A percentile compares a stretch with the other conserved stretches of the same genome.
These are phyloP conservation scores for Sesamia nonagrioides DNA, from an alignment of 1,140 invertebrate species.

Conservation along the genomic window DNA sequence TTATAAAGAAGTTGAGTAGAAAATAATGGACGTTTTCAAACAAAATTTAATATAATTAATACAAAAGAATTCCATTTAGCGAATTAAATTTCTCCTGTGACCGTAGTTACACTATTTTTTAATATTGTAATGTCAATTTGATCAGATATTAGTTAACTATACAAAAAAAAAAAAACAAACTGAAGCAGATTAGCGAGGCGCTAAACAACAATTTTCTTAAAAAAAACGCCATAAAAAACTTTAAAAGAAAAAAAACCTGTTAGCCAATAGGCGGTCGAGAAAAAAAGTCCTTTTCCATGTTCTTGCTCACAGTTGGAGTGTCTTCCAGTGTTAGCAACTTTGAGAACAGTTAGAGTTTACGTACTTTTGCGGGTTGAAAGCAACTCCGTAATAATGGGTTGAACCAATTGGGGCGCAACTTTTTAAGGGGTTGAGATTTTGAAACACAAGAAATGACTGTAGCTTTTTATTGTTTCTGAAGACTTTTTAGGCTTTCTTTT, in stretches of 20 bases:
- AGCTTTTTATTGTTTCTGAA: neutral
- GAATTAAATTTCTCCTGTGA: too few species aligned
- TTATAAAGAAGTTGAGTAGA: too few species aligned
- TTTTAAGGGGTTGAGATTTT: conserved; percentile 13
- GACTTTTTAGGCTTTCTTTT: conserved; percentile 1
- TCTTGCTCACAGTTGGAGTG: conserved; percentile 20
- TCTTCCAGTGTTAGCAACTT: conserved; percentile 34
- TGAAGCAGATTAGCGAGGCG: neutral
- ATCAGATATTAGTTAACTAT: too few species aligned
- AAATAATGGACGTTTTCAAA: too few species aligned
- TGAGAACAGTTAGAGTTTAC: conserved; percentile 4
- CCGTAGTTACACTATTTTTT: too few species aligned
- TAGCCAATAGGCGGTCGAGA: conserved; percentile 11
- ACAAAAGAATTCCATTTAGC: too few species aligned
- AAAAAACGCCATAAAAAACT: conserved; percentile 1
- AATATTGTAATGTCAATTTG: too few species aligned
- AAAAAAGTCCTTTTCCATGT: conserved; percentile 14
- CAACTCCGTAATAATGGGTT: conserved; percentile 1
- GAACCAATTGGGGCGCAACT: neutral
- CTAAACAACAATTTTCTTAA: neutral
- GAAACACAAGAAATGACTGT: neutral
- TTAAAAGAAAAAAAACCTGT: neutral
- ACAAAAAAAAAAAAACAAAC: too few species aligned
- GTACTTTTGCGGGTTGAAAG: conserved; percentile 8
- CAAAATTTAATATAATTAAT: too few species aligned